Conservation (phyloP, 2,113 vertebrate genomes). For the Tachysurus fulvidraco region DNA sequence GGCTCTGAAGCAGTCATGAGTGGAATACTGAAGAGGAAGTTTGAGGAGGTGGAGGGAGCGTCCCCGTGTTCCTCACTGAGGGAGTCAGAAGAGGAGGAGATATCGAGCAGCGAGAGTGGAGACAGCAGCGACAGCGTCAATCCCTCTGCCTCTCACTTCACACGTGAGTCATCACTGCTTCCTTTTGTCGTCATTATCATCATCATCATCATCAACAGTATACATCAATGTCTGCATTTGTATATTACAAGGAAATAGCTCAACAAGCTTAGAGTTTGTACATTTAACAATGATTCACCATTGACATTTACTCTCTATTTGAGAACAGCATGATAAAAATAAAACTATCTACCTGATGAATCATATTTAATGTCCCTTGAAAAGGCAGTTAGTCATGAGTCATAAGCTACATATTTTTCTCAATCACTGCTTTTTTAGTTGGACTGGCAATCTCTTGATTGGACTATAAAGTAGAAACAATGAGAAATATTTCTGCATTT, state of each 20-base stretch:
- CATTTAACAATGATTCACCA: slow-evolving; percentile 34
- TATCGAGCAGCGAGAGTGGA: slow-evolving; percentile 96
- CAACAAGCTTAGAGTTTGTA: not conserved
- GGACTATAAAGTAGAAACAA: not conserved
- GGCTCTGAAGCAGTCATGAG: slow-evolving; percentile 82
- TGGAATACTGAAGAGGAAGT: slow-evolving; percentile 96
- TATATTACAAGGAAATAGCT: not conserved
- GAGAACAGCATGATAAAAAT: not conserved
- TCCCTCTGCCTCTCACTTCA: slow-evolving; percentile 90
- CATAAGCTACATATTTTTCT: not conserved
- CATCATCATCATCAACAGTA: not conserved
- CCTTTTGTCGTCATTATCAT: not conserved
- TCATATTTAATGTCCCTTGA: not conserved
- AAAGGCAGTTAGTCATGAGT: not conserved
- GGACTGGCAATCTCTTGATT: not conserved
- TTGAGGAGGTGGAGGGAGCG: slow-evolving; percentile 96
- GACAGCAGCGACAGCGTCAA: slow-evolving; percentile 98
- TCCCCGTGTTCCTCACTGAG: slow-evolving; percentile 92
- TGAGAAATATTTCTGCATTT: not conserved
- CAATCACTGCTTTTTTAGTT: not conserved
- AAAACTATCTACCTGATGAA: slow-evolving; percentile 18
- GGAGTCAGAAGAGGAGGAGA: slow-evolving; percentile 94
- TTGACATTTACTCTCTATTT: slow-evolving; percentile 9
- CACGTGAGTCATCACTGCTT: slow-evolving; percentile 78
- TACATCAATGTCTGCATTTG: slow-evolving; percentile 12